Conservation (phyloP, 2,797 vertebrate genomes). For the Merluccius polli region DNA sequence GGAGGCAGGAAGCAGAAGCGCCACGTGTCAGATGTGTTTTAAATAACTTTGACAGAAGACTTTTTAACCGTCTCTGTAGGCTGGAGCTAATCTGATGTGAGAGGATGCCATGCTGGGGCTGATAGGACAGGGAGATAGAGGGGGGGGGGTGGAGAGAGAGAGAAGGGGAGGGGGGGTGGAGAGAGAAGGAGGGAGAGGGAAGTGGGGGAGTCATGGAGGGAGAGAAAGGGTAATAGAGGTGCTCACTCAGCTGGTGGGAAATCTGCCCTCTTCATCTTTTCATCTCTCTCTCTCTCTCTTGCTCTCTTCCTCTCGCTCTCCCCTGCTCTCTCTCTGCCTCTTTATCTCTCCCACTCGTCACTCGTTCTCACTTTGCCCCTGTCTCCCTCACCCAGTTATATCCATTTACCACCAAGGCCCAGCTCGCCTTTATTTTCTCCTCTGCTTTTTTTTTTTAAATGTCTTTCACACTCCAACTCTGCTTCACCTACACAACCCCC, state of each 20-base stretch:
- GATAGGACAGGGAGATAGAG: constrained; percentile 63
- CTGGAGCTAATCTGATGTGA: constrained; percentile 76
- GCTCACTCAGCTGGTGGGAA: constrained; percentile 74
- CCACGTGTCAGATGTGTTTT: constrained; percentile 63
- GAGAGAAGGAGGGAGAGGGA: background rate
- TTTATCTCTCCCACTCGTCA: constrained; percentile 35
- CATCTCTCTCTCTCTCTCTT: constrained; percentile 58
- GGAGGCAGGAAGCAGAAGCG: constrained; percentile 16
- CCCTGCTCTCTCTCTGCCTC: constrained; percentile 55
- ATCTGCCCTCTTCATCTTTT: constrained; percentile 71
- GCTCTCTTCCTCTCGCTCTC: background rate
- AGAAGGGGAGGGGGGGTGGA: constrained; percentile 12
- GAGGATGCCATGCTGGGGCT: constrained; percentile 71
- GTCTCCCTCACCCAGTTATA: constrained; percentile 52
- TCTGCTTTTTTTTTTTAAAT: constrained; percentile 35
- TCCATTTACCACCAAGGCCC: constrained; percentile 62
- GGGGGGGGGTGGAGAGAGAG: constrained; percentile 43
- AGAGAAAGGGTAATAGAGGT: constrained; percentile 67
- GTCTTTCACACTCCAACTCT: constrained; percentile 65
- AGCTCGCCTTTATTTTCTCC: constrained; percentile 26
- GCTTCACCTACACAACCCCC: constrained; percentile 34
- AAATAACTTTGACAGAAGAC: constrained; percentile 78
- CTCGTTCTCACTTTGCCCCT: constrained; percentile 4
- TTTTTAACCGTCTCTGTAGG: constrained; percentile 69
- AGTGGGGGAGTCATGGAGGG: constrained; percentile 35